These are phyloP conservation scores for Synaphobranchus kaupii DNA, from an alignment of 2,797 vertebrate species.

Conservation along the genomic window DNA sequence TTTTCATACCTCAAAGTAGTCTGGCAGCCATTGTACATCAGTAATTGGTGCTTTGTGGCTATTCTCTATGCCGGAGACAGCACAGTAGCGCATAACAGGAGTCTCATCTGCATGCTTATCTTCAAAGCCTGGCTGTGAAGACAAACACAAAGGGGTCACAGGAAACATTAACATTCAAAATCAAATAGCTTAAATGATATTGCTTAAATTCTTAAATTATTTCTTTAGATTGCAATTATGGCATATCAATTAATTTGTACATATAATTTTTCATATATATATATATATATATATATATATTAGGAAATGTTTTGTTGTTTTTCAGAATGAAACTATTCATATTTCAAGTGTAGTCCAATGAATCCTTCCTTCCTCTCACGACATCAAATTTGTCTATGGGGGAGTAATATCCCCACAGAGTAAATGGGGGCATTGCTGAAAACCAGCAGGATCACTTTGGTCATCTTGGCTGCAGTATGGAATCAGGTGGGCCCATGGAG, in stretches of 20 bases:
- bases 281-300: not conserved
- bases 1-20: conserved; percentile 78
- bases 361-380: not conserved
- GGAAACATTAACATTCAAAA: conserved; percentile 14
- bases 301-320: not conserved
- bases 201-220: not conserved
- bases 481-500: not conserved
- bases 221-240: not conserved
- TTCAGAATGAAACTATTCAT: not conserved
- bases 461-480: not conserved
- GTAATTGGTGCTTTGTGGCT: conserved; percentile 81
- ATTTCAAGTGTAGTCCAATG: not conserved
- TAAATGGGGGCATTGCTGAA: not conserved
- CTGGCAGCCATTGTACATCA: conserved; percentile 87
- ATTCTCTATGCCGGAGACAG: conserved; percentile 74
- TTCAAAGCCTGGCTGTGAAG: conserved; percentile 63
- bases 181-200: not conserved
- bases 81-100: conserved; percentile 72
- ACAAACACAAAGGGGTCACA: conserved; percentile 48
- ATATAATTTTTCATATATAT: not conserved
- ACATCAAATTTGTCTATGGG: conserved; percentile 10
- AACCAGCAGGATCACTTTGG: not conserved
- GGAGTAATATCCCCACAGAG: conserved; percentile 9
- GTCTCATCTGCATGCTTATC: conserved; percentile 56
- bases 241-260: conserved; percentile 33